Base-by-base conservation (phyloP, 2,797 vertebrate species). In the Gallinago solitaria region DNA sequence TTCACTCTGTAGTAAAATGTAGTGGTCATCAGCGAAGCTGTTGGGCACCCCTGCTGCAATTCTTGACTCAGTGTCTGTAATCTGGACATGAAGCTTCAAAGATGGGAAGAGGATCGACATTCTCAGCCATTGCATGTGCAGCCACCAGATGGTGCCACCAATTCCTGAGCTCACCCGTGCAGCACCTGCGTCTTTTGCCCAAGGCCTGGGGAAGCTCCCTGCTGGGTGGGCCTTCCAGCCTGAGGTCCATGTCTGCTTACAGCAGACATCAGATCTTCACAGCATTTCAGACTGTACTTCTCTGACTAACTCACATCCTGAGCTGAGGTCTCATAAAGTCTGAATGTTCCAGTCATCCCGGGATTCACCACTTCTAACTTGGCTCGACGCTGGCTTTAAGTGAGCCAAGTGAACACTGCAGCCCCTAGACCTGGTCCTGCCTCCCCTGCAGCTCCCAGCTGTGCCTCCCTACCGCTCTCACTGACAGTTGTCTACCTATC, bases 321-420 rank as follows among this genome's bases (percentile, higher is more conserved):
- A 78, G 28, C 30, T 28, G 32, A 53, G 12, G 39, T 30, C 53
- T 65, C 32, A 3, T 32, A 50, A 47, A 8, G 25, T 25, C 51
- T 56, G 39, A 65, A 9, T 68, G 48, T 56, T 80, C 71, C 64
- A 50, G 47, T 61, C 69, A 35, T 35, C 35, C 9, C 1, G 57
- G 53, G 21, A 81, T 28, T 75, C 27, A 23, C 7, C 0, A 0
- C 47, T 74, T 74, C 35, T 32, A 35, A 10, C 8, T 25, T 33
- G 23, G 63, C 32, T 33, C 2, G 1, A 8, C 0, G 0, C 16
- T 23, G 25, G 28, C 30, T 82, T 51, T 50, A n/a, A 59, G 30
- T 19, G 39, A 85, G 23, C 39, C 39, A 65, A 47, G 33, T 11
- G 51, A 89, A 47, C 0, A 2, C 51, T 35, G 57, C 16, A 30